Percentiles rank a stretch among this genome's conserved stretches.
Conservation (phyloP, 2,113 vertebrate genomes). For the Myodes glareolus region DNA sequence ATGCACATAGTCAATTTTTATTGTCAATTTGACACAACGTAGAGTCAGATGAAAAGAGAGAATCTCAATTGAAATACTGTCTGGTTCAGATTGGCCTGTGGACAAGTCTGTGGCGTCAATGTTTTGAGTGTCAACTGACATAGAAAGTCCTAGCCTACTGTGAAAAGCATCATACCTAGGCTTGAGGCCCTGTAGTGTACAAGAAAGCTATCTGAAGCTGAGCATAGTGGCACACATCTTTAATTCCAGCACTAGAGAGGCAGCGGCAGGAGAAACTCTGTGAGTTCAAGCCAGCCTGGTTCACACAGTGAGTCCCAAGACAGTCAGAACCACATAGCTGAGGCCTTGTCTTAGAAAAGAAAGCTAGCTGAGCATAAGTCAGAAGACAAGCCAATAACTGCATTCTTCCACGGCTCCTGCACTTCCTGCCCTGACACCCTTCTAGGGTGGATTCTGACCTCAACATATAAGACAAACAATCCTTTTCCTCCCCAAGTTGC, state of each 20-base stretch:
- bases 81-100: background rate
- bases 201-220: background rate
- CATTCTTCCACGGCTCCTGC: background rate
- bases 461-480: background rate
- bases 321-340: background rate
- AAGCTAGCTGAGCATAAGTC: background rate
- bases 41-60: background rate
- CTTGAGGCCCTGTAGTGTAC: too few relatives aligned
- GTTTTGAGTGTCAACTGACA: background rate
- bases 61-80: background rate
- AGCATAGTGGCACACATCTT: background rate
- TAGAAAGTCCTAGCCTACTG: background rate
- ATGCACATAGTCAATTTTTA: background rate
- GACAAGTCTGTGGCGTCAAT: background rate
- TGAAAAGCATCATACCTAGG: background rate
- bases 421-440: background rate
- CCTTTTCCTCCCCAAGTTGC: background rate
- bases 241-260: background rate
- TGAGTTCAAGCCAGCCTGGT: background rate
- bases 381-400: background rate
- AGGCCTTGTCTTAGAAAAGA: background rate
- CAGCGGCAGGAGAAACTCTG: background rate
- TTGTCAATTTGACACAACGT: background rate
- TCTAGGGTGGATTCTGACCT: background rate
- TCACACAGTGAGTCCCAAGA: background rate